Evolutionary conservation across 1,140 invertebrate genomes (phyloP), one percentile per base, ranked within the genome.

Genomic region (Pentalonia nigronervosa): DNA sequence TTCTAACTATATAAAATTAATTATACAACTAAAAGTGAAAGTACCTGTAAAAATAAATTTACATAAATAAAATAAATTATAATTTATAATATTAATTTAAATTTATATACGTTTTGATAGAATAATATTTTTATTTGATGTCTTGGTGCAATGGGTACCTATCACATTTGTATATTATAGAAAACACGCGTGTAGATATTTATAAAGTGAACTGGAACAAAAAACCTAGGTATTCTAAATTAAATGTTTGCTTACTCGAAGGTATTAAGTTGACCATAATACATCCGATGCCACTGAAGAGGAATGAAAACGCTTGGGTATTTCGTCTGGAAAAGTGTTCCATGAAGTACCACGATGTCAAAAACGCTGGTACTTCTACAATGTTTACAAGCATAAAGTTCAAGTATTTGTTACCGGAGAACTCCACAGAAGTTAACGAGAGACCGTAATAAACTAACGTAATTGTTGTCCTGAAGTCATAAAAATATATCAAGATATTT

Each of bases 361-460:
- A 56, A 91, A 94, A 94, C 4, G 94, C 95, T 25, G 96, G 96
- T 89, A 96, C 94, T 94, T 96, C 96, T 0, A 96, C 95, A 21
- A 95, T 93, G 48, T 95, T 96, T 36, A 95, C 95, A 30, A 96
- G 94, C 34, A 95, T 94, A 94, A 96, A 96, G 93, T 96, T 96
- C 14, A 96, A 60, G 94, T 96, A 96, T 53, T 94, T 94, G 53
- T 94, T 94, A 34, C 94, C 94, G n/a, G 86, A 94, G 14, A 95
- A 93, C 23, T 91, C 76, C 0, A 94, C 94, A 25, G 94, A 94
- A 94, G 97, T 97, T 36, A 97, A 95, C 0, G 97, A 97, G 23
- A 98, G 94, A 7, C 97, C 97, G 94, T 97, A 97, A 94, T 96
- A 98, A 4, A 97, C 96, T 93, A 97, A 96, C 11, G 96, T 96